Percentiles rank a stretch among this genome's conserved stretches.
Evolutionary conservation across 2,888 invertebrate species (phyloP).

Genomic region (Spisula subtruncata): DNA sequence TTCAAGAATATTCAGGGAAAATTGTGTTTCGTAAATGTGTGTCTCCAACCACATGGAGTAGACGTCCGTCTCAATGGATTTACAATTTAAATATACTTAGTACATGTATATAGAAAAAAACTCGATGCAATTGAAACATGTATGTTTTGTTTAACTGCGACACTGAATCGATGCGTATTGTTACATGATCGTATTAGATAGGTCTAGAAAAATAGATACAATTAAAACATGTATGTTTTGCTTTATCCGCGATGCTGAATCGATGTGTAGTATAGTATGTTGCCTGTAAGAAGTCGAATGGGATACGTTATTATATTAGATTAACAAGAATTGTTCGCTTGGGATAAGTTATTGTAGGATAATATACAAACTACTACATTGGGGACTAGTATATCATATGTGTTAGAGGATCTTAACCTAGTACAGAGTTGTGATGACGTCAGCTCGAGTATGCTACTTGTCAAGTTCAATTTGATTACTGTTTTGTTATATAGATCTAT

Average conservation of each 20-base stretch:
- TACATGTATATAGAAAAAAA: too few species aligned
- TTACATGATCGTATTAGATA: too few species aligned
- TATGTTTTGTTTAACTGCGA: background rate
- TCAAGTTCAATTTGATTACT: background rate
- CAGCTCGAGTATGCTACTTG: background rate
- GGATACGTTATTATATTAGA: too few species aligned
- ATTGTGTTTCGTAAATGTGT: background rate
- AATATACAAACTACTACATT: background rate
- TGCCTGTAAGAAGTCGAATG: background rate
- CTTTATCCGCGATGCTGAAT: background rate
- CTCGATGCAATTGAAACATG: background rate
- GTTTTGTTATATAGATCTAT: background rate
- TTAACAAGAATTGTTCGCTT: background rate
- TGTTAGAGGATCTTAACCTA: background rate
- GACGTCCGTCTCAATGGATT: background rate
- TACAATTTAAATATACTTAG: background rate
- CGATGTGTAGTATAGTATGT: background rate
- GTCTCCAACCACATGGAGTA: background rate
- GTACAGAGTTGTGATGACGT: background rate
- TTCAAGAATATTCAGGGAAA: background rate
- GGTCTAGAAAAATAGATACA: background rate
- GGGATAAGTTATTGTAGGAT: background rate
- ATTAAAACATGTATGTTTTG: background rate
- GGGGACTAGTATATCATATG: background rate
- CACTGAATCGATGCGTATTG: background rate